These are phyloP conservation scores for Coronaproctus castanopsis DNA, from an alignment of 2,888 invertebrate genomes.

Conservation along the genomic window DNA sequence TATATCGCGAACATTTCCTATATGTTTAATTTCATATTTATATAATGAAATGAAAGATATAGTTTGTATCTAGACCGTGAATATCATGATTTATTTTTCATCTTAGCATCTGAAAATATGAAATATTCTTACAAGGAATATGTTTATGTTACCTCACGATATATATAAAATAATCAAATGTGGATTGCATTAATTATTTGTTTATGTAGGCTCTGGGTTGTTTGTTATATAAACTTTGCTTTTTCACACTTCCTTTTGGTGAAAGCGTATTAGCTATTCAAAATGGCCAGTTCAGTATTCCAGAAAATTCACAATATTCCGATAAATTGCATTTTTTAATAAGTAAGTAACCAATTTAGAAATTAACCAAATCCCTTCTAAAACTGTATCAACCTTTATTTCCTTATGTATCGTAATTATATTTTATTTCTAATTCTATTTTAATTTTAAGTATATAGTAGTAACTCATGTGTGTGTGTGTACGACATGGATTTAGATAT, in stretches of 20 bases:
- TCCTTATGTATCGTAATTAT: too few relatives aligned
- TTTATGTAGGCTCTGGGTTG: constrained; percentile 57
- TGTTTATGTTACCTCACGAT: too few relatives aligned
- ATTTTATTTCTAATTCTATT: too few relatives aligned
- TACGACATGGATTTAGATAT: too few relatives aligned
- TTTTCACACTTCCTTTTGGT: constrained; percentile 72
- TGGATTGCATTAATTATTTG: too few relatives aligned
- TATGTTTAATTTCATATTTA: neutral
- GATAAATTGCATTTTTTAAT: constrained; percentile 49
- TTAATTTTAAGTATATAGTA: too few relatives aligned
- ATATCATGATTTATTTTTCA: too few relatives aligned
- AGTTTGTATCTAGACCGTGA: too few relatives aligned
- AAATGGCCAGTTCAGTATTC: constrained; percentile 67
- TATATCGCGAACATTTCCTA: neutral
- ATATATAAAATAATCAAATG: too few relatives aligned
- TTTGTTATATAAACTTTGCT: constrained; percentile 71
- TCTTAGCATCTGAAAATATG: too few relatives aligned
- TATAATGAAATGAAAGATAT: neutral
- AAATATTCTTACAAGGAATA: too few relatives aligned
- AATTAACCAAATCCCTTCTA: constrained; percentile 5
- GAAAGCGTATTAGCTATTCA: constrained; percentile 84
- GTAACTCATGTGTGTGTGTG: too few relatives aligned
- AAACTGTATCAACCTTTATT: neutral
- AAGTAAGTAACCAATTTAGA: constrained; percentile 30
- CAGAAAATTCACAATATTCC: constrained; percentile 55